These are phyloP conservation scores for Cichlasoma orientale DNA, from an alignment of 2,797 vertebrate species.

Conservation along the genomic window DNA sequence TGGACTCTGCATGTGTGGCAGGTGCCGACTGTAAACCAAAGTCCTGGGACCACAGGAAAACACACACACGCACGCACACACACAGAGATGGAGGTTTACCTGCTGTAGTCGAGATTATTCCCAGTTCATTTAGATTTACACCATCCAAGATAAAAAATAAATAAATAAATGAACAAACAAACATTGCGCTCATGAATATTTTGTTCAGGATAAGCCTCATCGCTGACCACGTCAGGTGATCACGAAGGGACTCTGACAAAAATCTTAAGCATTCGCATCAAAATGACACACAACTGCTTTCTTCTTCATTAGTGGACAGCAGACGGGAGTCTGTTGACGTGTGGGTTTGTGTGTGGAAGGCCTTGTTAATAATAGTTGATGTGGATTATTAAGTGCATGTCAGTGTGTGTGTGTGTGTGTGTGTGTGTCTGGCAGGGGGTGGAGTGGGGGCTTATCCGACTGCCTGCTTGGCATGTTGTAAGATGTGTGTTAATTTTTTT, in stretches of 20 bases:
- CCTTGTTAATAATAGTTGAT: conserved; percentile 22
- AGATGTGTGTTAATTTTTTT: conserved; percentile 34
- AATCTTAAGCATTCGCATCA: background rate
- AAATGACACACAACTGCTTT: conserved; percentile 1
- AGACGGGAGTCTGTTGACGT: background rate
- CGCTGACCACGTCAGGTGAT: background rate
- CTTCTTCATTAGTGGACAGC: background rate
- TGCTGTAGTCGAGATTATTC: conserved; percentile 11
- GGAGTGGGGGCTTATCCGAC: conserved; percentile 24
- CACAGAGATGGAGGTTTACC: conserved; percentile 17
- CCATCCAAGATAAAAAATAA: background rate
- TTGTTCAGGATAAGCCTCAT: background rate
- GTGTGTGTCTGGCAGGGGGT: background rate
- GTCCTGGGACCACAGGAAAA: conserved; percentile 55
- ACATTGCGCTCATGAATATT: background rate
- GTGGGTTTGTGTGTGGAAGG: background rate
- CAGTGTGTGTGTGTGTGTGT: no score
- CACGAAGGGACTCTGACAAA: background rate
- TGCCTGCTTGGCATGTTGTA: conserved; percentile 48
- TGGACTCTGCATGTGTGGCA: conserved; percentile 73
- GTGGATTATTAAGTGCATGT: conserved; percentile 42
- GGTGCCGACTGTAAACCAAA: conserved; percentile 73
- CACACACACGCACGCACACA: background rate
- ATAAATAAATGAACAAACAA: background rate
- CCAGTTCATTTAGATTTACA: conserved; percentile 14